phyloP scores from a whole-genome alignment of 2,113 vertebrate species.

The Bos indicus region DNA sequence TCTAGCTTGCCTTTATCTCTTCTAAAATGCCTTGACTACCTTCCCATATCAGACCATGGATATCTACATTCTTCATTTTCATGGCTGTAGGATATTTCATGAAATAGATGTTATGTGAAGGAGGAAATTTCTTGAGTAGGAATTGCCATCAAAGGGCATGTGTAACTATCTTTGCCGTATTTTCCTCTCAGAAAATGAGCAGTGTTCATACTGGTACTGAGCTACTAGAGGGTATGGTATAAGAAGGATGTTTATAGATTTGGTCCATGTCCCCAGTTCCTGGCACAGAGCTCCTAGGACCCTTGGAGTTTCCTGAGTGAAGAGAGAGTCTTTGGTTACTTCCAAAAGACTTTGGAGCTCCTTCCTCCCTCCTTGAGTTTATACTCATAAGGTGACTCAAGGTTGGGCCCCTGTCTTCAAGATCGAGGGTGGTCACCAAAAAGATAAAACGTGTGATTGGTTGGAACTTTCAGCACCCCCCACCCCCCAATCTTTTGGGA shows the following conservation, averaged over 20 bases:
- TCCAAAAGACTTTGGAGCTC: neutral
- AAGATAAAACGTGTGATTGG: neutral
- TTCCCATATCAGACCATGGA: neutral
- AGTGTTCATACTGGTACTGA: neutral
- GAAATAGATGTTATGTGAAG: neutral
- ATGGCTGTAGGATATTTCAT: neutral
- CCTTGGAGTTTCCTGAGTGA: neutral
- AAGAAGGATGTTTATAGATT: neutral
- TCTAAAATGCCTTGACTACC: neutral
- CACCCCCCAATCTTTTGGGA: neutral
- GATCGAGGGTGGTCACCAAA: neutral
- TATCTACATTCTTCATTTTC: neutral
- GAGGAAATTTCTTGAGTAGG: neutral
- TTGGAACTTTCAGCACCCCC: neutral
- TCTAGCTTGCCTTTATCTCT: neutral
- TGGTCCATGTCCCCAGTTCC: neutral
- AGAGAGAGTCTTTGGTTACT: neutral
- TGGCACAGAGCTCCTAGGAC: neutral
- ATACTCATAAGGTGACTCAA: neutral
- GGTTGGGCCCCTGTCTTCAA: neutral
- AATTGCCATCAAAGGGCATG: neutral
- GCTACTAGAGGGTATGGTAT: neutral
- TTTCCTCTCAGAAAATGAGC: neutral
- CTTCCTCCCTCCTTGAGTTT: neutral
- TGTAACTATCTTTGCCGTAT: neutral